These are phyloP conservation scores for Lonchura striata DNA, from an alignment of 2,113 vertebrate species.

Conservation along the genomic window DNA sequence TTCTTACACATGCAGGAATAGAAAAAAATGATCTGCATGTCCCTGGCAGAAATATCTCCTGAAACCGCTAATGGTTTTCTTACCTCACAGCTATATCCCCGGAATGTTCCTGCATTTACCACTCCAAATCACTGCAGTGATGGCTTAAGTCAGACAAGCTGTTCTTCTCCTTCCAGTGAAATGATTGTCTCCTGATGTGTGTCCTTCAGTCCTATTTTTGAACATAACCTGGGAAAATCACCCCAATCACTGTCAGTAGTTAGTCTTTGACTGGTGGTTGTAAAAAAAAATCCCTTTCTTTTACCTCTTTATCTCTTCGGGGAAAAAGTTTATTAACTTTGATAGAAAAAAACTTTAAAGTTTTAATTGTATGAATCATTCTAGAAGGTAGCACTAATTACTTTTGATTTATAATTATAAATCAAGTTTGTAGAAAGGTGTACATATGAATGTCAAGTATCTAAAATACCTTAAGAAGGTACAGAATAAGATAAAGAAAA, in stretches of 20 bases:
- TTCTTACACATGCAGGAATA: neutral
- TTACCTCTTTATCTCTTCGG: neutral
- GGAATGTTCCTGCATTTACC: neutral
- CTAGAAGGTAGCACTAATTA: neutral
- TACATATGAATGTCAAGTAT: neutral
- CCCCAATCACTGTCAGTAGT: neutral
- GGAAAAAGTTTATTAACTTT: neutral
- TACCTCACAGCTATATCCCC: neutral
- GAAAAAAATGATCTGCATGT: neutral
- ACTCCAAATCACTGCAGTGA: neutral
- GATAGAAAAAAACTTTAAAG: neutral
- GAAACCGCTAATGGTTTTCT: conserved; percentile 9
- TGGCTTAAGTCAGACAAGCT: neutral
- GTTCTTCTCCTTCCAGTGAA: neutral
- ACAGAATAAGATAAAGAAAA: neutral
- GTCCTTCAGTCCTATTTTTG: neutral
- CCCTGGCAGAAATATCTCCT: conserved; percentile 14
- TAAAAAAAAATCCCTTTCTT: neutral
- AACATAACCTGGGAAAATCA: neutral
- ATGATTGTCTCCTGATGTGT: neutral
- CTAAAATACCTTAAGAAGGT: neutral
- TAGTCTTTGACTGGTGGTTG: neutral
- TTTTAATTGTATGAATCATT: neutral
- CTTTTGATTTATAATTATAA: neutral
- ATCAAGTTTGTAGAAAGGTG: neutral